phyloP scores from a whole-genome alignment of 23 tunicate species.

The Aplidium turbinatum region DNA sequence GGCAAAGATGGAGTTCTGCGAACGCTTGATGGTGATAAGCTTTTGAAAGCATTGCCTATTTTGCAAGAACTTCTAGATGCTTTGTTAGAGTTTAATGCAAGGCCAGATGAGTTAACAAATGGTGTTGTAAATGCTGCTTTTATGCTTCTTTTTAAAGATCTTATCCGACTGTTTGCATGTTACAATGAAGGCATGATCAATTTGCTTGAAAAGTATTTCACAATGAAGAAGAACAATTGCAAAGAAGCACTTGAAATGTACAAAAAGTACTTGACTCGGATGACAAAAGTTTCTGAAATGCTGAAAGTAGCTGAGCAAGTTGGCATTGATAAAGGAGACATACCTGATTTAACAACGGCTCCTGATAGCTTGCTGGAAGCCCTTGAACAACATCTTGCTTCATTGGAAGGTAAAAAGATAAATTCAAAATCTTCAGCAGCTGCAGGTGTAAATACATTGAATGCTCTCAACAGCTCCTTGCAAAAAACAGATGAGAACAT shows the following conservation, averaged over 20 bases:
- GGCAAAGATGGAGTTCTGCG: constrained; percentile 74
- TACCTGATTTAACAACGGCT: constrained; percentile 97
- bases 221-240: constrained; percentile 95
- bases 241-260: constrained; percentile 93
- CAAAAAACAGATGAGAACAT: constrained; percentile 48
- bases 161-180: constrained; percentile 95
- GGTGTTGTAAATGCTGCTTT: constrained; percentile 94
- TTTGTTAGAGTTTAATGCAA: constrained; percentile 89
- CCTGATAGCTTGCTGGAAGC: constrained; percentile 97
- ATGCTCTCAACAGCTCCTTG: constrained; percentile 42
- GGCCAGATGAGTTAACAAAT: constrained; percentile 81
- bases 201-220: constrained; percentile 91
- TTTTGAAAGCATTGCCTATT: constrained; percentile 85
- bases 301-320: constrained; percentile 98
- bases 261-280: constrained; percentile 90
- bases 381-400: constrained; percentile 81
- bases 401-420: constrained; percentile 79
- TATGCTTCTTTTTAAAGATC: constrained; percentile 91
- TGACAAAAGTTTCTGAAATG: constrained; percentile 84
- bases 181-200: constrained; percentile 97
- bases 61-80: constrained; percentile 78
- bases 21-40: constrained; percentile 66
- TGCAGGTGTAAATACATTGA: constrained; percentile 48
- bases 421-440: constrained; percentile 41
- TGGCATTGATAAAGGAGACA: constrained; percentile 99